Evolutionary conservation across 2,888 invertebrate genomes (phyloP), one percentile per base, ranked within the genome.

Genomic region (Amblyjoppa fuscipennis): DNA sequence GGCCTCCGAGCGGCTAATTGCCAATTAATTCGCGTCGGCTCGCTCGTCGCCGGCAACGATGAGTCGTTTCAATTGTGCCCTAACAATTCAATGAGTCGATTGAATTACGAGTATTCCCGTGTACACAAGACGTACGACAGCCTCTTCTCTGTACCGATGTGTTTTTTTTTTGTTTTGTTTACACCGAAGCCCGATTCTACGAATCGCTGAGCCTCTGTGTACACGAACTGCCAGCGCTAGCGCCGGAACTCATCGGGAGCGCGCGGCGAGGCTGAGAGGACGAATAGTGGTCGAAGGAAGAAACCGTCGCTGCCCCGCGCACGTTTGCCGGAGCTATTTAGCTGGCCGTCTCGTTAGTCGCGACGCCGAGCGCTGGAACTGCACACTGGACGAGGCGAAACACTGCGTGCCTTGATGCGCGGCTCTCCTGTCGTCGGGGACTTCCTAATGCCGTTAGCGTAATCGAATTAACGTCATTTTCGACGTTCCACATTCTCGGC

Each of bases 371-470:
- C 74, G 45, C 31, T 61, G 74, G n/a, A 25, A 38, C 53, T 34
- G 53, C 66, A 66, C 75, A 25, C 25, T 9, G 49, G 13, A 34
- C 66, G 49, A 66, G 38, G 9, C 25, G 53, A 38, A 73, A 75
- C 31, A 56, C 45, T 75, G 85, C 41, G 81, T 70, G 78, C 73
- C 85, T 83, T 77, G 78, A 79, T 69, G 45, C 45, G 16, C 80
- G 51, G 70, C 25, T 56, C 73, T 71, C 45, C 16, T 4, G 45
- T 49, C 81, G 73, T 69, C 69, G 77, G 77, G 86, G 90, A 92
- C 91, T 92, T 89, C 91, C 90, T 93, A 93, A 93, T 90, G 88
- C 90, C 88, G 90, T 93, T 93, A 93, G 90, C 85, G 89, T 93
- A 93, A 93, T 88, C 88, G 89, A 93, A 89, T 93, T 93, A 93